Evolutionary conservation across 1,140 invertebrate species (phyloP).

Genomic region (Drosophila pectinifera): DNA sequence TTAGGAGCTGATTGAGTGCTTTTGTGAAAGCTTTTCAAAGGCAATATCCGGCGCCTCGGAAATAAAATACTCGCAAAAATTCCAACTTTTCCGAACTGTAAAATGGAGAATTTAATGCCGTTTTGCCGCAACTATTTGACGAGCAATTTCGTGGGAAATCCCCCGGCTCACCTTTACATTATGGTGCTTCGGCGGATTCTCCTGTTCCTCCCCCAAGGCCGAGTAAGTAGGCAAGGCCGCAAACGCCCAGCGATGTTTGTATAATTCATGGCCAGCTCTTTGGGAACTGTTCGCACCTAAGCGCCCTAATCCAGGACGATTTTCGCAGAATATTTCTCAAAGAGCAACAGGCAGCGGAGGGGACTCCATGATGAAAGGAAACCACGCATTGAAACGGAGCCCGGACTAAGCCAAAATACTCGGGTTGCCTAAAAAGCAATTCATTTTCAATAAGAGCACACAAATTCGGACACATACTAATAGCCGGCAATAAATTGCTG

Average conservation of each 20-base stretch:
- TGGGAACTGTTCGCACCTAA: constrained; percentile 24
- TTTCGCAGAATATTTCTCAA: neutral
- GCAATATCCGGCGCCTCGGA: neutral
- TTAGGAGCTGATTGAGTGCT: constrained; percentile 36
- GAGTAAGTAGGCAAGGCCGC: neutral
- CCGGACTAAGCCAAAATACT: constrained; percentile 1
- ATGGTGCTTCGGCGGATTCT: neutral
- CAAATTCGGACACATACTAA: constrained; percentile 30
- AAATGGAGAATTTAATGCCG: neutral
- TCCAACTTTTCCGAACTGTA: no score
- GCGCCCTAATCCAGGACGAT: constrained; percentile 11
- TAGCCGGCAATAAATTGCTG: constrained; percentile 36
- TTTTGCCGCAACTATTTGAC: constrained; percentile 4
- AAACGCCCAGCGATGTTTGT: constrained; percentile 8
- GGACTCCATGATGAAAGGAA: neutral
- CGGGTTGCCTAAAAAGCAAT: constrained; percentile 26
- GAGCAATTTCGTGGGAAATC: constrained; percentile 4
- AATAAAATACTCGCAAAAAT: constrained; percentile 7
- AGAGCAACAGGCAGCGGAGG: constrained; percentile 6
- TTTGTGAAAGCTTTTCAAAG: constrained; percentile 19
- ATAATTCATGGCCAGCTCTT: constrained; percentile 34
- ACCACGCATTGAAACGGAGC: neutral
- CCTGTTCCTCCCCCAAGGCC: neutral
- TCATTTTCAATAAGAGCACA: constrained; percentile 34
- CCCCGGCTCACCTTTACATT: constrained; percentile 4